Percentiles rank a stretch among this genome's conserved stretches.
These are phyloP conservation scores for Nyctibius bracteatus DNA, from an alignment of 2,113 vertebrate species.

Conservation along the genomic window DNA sequence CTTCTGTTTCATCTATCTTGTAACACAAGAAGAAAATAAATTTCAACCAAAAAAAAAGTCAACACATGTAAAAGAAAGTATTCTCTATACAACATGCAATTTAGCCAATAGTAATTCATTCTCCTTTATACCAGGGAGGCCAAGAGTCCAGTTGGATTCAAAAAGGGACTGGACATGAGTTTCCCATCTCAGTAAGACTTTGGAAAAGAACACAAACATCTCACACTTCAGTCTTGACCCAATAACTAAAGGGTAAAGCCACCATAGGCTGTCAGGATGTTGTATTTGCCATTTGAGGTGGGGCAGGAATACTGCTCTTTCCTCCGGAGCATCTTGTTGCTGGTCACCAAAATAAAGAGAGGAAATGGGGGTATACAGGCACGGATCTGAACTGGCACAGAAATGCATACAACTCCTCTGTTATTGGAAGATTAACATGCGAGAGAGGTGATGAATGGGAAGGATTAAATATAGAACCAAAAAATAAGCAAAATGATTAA, in stretches of 20 bases:
- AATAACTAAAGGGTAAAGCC: not conserved
- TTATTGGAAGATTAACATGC: not conserved
- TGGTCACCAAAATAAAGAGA: not conserved
- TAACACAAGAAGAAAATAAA: not conserved
- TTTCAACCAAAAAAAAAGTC: not conserved
- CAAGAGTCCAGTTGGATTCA: not conserved
- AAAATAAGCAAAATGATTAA: conserved; percentile 35
- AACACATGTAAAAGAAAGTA: not conserved
- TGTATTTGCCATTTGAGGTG: not conserved
- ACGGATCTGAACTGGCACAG: not conserved
- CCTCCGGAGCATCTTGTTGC: not conserved
- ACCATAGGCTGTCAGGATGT: not conserved
- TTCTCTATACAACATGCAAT: not conserved
- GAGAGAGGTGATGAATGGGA: conserved; percentile 36
- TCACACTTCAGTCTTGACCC: not conserved
- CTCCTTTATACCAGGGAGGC: not conserved
- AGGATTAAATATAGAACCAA: conserved; percentile 51
- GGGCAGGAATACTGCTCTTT: not conserved
- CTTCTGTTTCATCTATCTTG: not conserved
- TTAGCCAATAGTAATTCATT: not conserved
- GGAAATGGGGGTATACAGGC: not conserved
- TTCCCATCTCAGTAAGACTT: not conserved
- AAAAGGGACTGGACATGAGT: not conserved
- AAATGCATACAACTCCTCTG: not conserved
- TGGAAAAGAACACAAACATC: not conserved